Evolutionary conservation across 2,888 invertebrate genomes (phyloP).

Genomic region (Ophion ventricosus): DNA sequence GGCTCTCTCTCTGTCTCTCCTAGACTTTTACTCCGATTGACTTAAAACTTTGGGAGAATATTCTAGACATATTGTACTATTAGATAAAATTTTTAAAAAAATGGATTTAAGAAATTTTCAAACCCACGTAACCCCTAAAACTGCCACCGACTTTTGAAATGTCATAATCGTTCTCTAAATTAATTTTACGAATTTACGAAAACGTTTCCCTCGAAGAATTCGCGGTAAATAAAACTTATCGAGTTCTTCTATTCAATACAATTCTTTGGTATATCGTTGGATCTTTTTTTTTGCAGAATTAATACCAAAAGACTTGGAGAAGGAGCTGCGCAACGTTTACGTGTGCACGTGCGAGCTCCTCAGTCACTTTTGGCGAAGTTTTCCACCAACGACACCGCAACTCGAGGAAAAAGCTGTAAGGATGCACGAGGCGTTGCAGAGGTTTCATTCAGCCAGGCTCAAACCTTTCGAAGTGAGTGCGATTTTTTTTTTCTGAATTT

Average conservation of each 20-base stretch:
- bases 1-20: too few species aligned
- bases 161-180: too few species aligned
- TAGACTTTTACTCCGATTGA: too few species aligned
- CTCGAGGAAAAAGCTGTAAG: constrained; percentile 92
- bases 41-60: too few species aligned
- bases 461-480: constrained; percentile 91
- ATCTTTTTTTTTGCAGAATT: constrained; percentile 86
- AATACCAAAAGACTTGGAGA: constrained; percentile 92
- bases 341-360: constrained; percentile 94
- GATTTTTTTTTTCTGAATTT: constrained; percentile 27
- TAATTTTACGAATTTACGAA: too few species aligned
- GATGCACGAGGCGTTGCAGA: constrained; percentile 94
- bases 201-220: too few species aligned
- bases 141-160: too few species aligned
- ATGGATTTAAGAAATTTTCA: too few species aligned
- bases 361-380: constrained; percentile 97
- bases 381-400: constrained; percentile 90
- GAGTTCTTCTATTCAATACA: background rate
- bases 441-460: constrained; percentile 94
- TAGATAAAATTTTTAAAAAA: too few species aligned
- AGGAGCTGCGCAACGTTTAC: constrained; percentile 93
- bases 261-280: background rate
- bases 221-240: too few species aligned
- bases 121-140: too few species aligned
- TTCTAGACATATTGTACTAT: too few species aligned